These are phyloP conservation scores for Cyprinodon tularosa DNA, from an alignment of 2,113 vertebrate species.

Conservation along the genomic window DNA sequence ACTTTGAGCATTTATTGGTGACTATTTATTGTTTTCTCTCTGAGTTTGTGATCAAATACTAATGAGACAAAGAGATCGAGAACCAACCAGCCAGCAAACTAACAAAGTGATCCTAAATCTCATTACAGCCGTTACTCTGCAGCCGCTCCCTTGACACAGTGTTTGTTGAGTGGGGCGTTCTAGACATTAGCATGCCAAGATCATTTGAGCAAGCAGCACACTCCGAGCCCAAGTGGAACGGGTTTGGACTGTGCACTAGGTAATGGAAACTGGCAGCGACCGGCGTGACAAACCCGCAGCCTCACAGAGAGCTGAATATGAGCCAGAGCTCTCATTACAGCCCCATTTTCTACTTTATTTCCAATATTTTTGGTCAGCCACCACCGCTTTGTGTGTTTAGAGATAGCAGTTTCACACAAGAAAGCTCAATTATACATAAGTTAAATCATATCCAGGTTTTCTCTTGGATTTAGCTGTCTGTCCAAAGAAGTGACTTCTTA, in stretches of 20 bases:
- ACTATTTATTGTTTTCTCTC: not conserved
- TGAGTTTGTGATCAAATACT: slow-evolving; percentile 1
- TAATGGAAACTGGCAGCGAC: slow-evolving; percentile 70
- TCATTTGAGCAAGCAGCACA: slow-evolving; percentile 50
- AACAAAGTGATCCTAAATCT: slow-evolving; percentile 32
- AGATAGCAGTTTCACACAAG: slow-evolving; percentile 11
- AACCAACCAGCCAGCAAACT: not conserved
- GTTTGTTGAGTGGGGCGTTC: slow-evolving; percentile 49
- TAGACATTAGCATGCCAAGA: slow-evolving; percentile 50
- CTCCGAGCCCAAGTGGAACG: slow-evolving; percentile 36
- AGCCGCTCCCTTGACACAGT: slow-evolving; percentile 30
- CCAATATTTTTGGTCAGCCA: slow-evolving; percentile 18
- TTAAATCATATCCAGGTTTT: not conserved
- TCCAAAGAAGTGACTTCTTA: not conserved
- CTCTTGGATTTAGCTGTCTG: not conserved
- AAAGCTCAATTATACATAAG: not conserved
- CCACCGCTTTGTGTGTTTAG: slow-evolving; percentile 10
- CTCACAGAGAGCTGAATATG: slow-evolving; percentile 48
- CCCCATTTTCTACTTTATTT: slow-evolving; percentile 28
- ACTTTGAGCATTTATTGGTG: not conserved
- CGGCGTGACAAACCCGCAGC: slow-evolving; percentile 44
- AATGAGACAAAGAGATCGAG: not conserved
- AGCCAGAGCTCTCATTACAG: slow-evolving; percentile 41
- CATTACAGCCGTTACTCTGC: slow-evolving; percentile 28
- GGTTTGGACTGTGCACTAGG: slow-evolving; percentile 42